Evolutionary conservation across 2,113 vertebrate genomes (phyloP).

Genomic region (Phyllostomus hastatus): DNA sequence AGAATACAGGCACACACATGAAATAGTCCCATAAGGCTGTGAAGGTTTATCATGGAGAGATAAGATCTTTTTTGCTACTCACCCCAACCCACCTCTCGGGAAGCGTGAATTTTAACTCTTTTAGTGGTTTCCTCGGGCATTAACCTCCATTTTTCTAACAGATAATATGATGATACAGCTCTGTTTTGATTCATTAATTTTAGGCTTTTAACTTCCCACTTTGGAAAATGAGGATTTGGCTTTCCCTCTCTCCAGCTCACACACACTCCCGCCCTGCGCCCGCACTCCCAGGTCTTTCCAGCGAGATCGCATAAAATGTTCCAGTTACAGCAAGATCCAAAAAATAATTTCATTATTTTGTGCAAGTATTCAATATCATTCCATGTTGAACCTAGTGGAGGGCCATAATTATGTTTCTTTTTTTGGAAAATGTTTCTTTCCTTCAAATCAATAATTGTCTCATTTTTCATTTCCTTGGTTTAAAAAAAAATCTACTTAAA

Average conservation of each 20-base stretch:
- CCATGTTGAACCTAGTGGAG: neutral
- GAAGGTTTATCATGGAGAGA: conserved; percentile 6
- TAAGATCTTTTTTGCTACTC: neutral
- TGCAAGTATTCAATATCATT: neutral
- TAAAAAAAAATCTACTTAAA: neutral
- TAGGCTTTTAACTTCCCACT: conserved; percentile 26
- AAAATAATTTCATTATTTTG: neutral
- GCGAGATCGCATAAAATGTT: neutral
- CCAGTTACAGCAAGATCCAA: neutral
- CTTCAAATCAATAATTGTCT: neutral
- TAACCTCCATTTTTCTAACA: conserved; percentile 22
- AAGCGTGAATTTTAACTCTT: conserved; percentile 25
- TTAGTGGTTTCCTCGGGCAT: conserved; percentile 1
- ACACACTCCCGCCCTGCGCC: neutral
- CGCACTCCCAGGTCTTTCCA: neutral
- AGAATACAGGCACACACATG: neutral
- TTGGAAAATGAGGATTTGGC: conserved; percentile 7
- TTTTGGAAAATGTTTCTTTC: neutral
- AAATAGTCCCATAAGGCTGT: conserved; percentile 3
- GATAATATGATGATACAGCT: conserved; percentile 35
- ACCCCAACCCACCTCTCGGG: neutral
- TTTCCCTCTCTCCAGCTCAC: neutral
- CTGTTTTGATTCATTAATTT: conserved; percentile 37
- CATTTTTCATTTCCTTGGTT: neutral
- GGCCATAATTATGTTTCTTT: neutral